phyloP scores from a whole-genome alignment of 2,888 invertebrate genomes.

The Eurytoma adleriae region DNA sequence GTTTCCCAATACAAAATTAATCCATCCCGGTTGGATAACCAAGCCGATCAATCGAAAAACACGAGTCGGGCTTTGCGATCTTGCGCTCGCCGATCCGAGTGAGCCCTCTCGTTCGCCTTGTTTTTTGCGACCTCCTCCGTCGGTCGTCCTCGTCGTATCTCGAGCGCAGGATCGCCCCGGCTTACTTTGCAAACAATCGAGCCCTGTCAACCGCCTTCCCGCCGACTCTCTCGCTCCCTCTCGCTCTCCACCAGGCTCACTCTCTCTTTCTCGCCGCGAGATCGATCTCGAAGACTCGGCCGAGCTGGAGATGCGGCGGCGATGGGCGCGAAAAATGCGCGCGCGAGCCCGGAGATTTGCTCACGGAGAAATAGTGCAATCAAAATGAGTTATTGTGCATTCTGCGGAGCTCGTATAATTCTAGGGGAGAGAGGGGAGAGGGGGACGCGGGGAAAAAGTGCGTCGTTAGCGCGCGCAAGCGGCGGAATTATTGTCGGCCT shows the following conservation, averaged over 20 bases:
- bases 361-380: constrained; percentile 15
- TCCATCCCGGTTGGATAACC: too few relatives aligned
- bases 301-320: background rate
- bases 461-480: background rate
- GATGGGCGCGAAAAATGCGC: too few relatives aligned
- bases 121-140: background rate
- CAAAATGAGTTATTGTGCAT: constrained; percentile 29
- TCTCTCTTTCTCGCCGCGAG: background rate
- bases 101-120: background rate
- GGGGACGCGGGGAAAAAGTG: background rate
- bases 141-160: background rate
- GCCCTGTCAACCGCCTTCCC: constrained; percentile 2
- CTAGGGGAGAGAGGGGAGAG: background rate
- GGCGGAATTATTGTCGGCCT: background rate
- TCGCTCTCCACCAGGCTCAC: too few relatives aligned
- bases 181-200: constrained; percentile 34
- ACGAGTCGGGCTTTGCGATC: constrained; percentile 16
- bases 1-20: too few relatives aligned
- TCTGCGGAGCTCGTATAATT: constrained; percentile 3
- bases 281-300: background rate
- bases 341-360: constrained; percentile 16
- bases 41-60: too few relatives aligned
- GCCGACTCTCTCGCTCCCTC: too few relatives aligned
- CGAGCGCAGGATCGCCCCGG: background rate
- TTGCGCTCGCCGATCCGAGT: constrained; percentile 40